Conservation (phyloP, 2,797 vertebrate genomes). For the Buceros bicornis region DNA sequence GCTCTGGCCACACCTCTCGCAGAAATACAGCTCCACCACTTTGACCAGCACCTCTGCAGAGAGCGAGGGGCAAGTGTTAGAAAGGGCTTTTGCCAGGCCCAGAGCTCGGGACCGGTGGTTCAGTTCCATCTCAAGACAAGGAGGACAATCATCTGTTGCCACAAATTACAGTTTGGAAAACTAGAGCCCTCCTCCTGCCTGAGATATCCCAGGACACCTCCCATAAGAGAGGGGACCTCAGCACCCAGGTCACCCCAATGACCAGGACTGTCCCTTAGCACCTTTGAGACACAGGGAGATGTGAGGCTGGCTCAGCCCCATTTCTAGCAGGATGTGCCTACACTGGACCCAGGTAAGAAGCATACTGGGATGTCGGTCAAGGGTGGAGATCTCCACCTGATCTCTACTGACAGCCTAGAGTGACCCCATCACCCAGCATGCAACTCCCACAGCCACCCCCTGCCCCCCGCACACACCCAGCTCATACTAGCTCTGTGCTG, state of each 20-base stretch:
- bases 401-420: background rate
- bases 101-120: background rate
- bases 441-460: background rate
- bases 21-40: slow-evolving; percentile 76
- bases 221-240: background rate
- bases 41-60: slow-evolving; percentile 82
- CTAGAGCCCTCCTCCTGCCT: rapidly evolving
- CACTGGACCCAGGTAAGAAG: rapidly evolving
- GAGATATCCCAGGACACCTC: background rate
- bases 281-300: background rate
- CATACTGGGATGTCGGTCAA: too few species aligned
- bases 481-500: background rate
- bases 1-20: slow-evolving; percentile 79
- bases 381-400: background rate
- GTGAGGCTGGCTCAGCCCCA: rapidly evolving
- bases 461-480: background rate
- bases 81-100: background rate
- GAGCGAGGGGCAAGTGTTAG: background rate
- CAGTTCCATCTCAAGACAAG: background rate
- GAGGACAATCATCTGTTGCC: background rate
- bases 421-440: rapidly evolving
- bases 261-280: background rate
- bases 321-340: background rate
- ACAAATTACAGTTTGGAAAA: background rate
- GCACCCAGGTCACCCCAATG: rapidly evolving